Percentiles rank a stretch among this genome's conserved stretches.
Conservation (phyloP, 2,888 invertebrate species). For the Drosophila rubida region DNA sequence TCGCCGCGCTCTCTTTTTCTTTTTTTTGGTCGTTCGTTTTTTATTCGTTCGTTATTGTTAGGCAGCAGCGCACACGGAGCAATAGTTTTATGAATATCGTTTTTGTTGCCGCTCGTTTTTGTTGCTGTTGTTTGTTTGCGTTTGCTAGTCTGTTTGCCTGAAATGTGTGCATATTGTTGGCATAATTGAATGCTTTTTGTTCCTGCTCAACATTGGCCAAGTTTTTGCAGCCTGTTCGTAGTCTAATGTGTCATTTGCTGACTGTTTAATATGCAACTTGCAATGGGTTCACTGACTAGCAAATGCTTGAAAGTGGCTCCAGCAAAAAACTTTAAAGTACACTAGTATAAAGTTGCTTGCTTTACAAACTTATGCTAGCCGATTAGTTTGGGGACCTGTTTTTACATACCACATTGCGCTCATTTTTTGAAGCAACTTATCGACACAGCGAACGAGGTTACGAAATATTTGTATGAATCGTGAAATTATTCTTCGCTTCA, state of each 20-base stretch:
- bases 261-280: constrained; percentile 56
- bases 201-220: constrained; percentile 23
- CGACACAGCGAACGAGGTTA: background rate
- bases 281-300: constrained; percentile 56
- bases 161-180: constrained; percentile 77
- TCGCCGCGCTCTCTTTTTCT: constrained; percentile 18
- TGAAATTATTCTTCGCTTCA: background rate
- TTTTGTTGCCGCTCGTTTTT: constrained; percentile 26
- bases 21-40: constrained; percentile 9
- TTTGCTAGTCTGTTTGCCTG: constrained; percentile 52
- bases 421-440: too few relatives aligned
- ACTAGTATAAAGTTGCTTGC: too few relatives aligned
- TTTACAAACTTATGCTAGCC: background rate
- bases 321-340: background rate
- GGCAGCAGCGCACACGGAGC: constrained; percentile 40
- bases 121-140: constrained; percentile 6
- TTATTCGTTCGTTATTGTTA: constrained; percentile 46
- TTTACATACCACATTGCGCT: too few relatives aligned
- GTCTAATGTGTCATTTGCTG: constrained; percentile 69
- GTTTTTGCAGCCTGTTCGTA: constrained; percentile 40
- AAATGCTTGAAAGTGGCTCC: constrained; percentile 39
- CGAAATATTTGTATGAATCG: background rate
- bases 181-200: constrained; percentile 75
- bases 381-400: too few relatives aligned
- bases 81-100: constrained; percentile 70